Evolutionary conservation across 2,888 invertebrate species (phyloP), one percentile per base, ranked within the genome.

Genomic region (Lagria hirta): DNA sequence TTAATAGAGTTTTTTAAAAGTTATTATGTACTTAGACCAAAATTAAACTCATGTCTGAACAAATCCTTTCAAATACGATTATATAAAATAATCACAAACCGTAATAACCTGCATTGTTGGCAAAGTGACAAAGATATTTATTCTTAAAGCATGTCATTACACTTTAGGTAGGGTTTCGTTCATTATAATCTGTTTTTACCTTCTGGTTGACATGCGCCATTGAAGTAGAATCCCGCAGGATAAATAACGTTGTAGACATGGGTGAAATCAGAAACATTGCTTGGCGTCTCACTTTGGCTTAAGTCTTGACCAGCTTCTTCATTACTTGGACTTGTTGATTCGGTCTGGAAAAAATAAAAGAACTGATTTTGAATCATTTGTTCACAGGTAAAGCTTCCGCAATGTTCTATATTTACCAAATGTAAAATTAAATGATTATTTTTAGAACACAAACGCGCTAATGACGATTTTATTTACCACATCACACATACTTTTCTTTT

Each of bases 281-380:
- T 59, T 12, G 64, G 57, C 3, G 62, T 60, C 38, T 65, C 67
- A 44, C 65, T 66, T 24, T 64, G 63, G 41, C 58, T 59, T 17
- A 60, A 43, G 40, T 68, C 67, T 48, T 65, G 66, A 55, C 64
- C 62, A 17, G 60, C 60, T 52, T 71, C 70, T 57, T 71, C 72
- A 48, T 70, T 71, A 44, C 69, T 65, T 5, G 71, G 71, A 58
- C 71, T 71, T 43, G 67, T 64, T 36, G 72, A 70, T 57, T 72
- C 72, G 32, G 70, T 67, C 72, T 72, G 59, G 2, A 56, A n/a
- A n/a, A n/a, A n/a, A n/a, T 51, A 8, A 32, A 17, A 15, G n/a
- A 37, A 20, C 20, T 24, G 11, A 10, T n/a, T 15, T 33, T 20
- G 3, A 2, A 1, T 18, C 12, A 2, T 6, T 30, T 8, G 12